Evolutionary conservation across 1,140 invertebrate species (phyloP), one percentile per base, ranked within the genome.

Genomic region (Lordiphosa collinella): DNA sequence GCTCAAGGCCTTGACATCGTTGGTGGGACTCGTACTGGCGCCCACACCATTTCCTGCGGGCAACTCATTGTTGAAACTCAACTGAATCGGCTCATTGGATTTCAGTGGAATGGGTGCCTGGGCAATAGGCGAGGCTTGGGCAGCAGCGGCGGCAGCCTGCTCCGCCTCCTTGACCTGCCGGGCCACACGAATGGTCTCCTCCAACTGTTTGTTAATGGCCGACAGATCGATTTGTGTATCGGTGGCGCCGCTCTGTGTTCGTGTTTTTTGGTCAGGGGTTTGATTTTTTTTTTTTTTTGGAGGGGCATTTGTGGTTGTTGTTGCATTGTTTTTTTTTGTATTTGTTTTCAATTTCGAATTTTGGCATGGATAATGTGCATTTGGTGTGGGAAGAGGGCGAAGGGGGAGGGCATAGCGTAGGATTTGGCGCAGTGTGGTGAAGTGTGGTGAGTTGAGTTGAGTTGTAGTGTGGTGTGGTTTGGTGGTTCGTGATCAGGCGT

Each of bases 51-150:
- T 55, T 2, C 49, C 54, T 7, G 65, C 50, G 68, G 69, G 79
- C 2, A 90, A 62, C 5, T 91, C 90, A 31, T 92, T 90, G 59
- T 87, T 88, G 40, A 88, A 88, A 49, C 90, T 46, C 87, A 88
- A 57, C 50, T 88, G 86, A 4, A 88, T 88, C 40, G 80, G 73
- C 10, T 86, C 69, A 76, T 54, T 90, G 66, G 44, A 89, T 75
- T 66, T 89, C 71, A 47, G 67, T 14, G 74, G 60, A 37, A 69
- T 69, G 4, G 63, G 74, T 2, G 58, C 70, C 46, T 74, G 65
- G 44, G 76, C 67, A 7, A 85, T 48, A 3, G 79, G 76, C 4
- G 67, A 44, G 22, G 82, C 46, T 46, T 73, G 65, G 18, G 71
- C 51, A 40, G 75, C 65, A 53, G 69, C 67, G 7, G 75, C 70